Evolutionary conservation across 2,888 invertebrate species (phyloP).

Genomic region (Drosophila longiperda): DNA sequence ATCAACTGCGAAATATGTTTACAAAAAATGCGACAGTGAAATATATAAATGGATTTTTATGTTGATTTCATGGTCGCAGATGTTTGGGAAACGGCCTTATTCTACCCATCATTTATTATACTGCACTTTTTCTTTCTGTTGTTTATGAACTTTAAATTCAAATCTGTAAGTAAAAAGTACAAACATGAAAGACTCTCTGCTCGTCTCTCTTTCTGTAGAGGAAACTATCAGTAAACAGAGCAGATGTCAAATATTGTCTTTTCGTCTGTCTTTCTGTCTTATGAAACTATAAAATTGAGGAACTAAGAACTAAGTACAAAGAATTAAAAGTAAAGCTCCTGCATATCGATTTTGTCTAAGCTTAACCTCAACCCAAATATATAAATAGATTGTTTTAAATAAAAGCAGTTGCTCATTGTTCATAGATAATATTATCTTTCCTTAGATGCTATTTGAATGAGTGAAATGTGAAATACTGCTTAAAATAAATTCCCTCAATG

Average conservation of each 20-base stretch:
- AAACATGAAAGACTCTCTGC: neutral
- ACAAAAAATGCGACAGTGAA: slow-evolving; percentile 42
- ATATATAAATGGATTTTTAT: slow-evolving; percentile 79
- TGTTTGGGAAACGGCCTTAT: slow-evolving; percentile 54
- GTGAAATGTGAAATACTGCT: neutral
- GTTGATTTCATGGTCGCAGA: slow-evolving; percentile 80
- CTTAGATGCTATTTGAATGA: neutral
- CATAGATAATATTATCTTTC: neutral
- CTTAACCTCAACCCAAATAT: neutral
- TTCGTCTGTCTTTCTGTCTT: neutral
- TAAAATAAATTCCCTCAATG: slow-evolving; percentile 2
- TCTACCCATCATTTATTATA: slow-evolving; percentile 69
- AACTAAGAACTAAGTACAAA: neutral
- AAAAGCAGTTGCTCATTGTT: neutral
- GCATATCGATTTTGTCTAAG: neutral
- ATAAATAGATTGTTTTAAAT: neutral
- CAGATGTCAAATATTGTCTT: neutral
- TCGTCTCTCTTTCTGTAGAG: too few relatives aligned
- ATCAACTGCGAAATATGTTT: slow-evolving; percentile 66
- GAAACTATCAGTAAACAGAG: slow-evolving; percentile 5
- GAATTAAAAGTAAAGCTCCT: too few relatives aligned
- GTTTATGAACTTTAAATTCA: slow-evolving; percentile 70
- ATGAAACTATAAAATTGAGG: neutral
- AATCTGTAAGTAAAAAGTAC: slow-evolving; percentile 55
- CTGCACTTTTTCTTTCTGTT: slow-evolving; percentile 52